These are phyloP conservation scores for Zaprionus obscuricornis DNA, from an alignment of 2,888 invertebrate species.

Conservation along the genomic window DNA sequence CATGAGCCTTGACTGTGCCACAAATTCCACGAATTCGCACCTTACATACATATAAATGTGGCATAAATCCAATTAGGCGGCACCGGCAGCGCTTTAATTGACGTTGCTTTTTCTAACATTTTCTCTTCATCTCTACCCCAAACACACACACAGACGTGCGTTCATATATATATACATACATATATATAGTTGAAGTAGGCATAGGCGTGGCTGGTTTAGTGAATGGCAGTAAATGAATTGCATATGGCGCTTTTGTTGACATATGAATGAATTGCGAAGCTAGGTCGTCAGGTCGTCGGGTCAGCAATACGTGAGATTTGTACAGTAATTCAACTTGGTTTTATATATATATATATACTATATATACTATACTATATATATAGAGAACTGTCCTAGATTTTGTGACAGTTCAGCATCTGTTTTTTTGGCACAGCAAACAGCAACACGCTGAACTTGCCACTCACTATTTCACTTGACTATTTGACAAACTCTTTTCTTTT, in stretches of 20 bases:
- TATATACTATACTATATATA: neutral
- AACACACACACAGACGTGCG: constrained; percentile 21
- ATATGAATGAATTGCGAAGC: constrained; percentile 55
- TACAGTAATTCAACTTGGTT: neutral
- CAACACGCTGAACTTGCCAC: too few species aligned
- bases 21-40: constrained; percentile 69
- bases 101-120: constrained; percentile 52
- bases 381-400: too few species aligned
- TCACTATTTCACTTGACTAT: too few species aligned
- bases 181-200: neutral
- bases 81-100: constrained; percentile 74
- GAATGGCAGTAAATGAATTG: constrained; percentile 73
- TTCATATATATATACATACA: constrained; percentile 14
- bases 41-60: constrained; percentile 70
- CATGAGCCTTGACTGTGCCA: constrained; percentile 36
- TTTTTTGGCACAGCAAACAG: neutral
- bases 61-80: constrained; percentile 77
- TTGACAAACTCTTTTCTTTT: too few species aligned
- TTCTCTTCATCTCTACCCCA: constrained; percentile 1
- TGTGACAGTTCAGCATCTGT: too few species aligned
- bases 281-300: constrained; percentile 27
- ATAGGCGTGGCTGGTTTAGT: constrained; percentile 39
- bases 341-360: neutral
- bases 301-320: constrained; percentile 24
- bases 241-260: constrained; percentile 71